A percentile compares a stretch with the other conserved stretches of the same genome.
Conservation (phyloP, 2,113 vertebrate genomes). For the Noturus placidus region DNA sequence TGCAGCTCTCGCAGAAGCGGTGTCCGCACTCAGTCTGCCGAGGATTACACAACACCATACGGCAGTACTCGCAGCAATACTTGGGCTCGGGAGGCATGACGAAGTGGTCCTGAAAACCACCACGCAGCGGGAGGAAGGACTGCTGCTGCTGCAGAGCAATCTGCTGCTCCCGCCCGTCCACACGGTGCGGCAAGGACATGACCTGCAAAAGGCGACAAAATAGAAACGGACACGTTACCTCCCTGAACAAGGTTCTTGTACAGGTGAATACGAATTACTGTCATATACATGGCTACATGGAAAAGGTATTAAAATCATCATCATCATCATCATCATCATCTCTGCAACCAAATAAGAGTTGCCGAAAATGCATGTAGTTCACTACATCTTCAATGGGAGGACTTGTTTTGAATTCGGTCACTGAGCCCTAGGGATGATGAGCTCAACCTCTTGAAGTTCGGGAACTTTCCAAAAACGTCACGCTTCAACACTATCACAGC, state of each 20-base stretch:
- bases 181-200: constrained; percentile 76
- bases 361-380: too few relatives aligned
- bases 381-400: neutral
- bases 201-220: constrained; percentile 61
- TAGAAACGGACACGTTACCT: neutral
- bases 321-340: neutral
- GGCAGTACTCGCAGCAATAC: constrained; percentile 92
- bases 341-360: neutral
- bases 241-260: neutral
- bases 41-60: constrained; percentile 88
- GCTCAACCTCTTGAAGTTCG: neutral
- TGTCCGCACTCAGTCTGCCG: constrained; percentile 96
- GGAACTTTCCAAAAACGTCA: constrained; percentile 1
- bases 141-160: constrained; percentile 72
- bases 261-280: neutral
- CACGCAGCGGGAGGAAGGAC: constrained; percentile 78
- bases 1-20: constrained; percentile 94
- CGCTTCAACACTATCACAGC: neutral
- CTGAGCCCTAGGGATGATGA: neutral
- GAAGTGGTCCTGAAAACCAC: constrained; percentile 91
- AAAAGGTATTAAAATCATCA: neutral
- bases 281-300: neutral
- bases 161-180: constrained; percentile 75
- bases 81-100: constrained; percentile 87
- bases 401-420: neutral